Conservation (phyloP, 2,888 invertebrate genomes). For the Lobophora halterata region DNA sequence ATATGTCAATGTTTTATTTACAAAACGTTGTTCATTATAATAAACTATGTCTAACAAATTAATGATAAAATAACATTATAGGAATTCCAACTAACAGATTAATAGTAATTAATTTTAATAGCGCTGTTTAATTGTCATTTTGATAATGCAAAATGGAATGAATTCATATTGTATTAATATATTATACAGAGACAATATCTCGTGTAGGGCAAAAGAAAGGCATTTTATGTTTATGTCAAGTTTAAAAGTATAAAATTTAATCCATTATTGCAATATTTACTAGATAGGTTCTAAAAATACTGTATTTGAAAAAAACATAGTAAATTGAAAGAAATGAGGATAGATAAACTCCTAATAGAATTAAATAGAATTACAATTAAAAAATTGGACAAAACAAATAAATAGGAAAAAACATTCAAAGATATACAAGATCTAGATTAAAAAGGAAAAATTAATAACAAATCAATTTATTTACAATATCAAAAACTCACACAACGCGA, state of each 20-base stretch:
- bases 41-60: conserved; percentile 7
- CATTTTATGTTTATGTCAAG: too few relatives aligned
- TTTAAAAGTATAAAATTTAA: too few relatives aligned
- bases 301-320: neutral
- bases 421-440: conserved; percentile 14
- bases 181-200: conserved; percentile 1
- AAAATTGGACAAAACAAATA: conserved; percentile 19
- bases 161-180: neutral
- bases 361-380: conserved; percentile 1
- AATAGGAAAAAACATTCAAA: conserved; percentile 20
- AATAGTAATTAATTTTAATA: too few relatives aligned
- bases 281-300: conserved; percentile 4
- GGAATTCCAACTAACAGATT: too few relatives aligned
- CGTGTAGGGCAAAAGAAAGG: conserved; percentile 10
- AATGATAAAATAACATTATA: conserved; percentile 8
- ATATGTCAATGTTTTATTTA: conserved; percentile 13
- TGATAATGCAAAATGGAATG: conserved; percentile 8
- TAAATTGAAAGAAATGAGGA: conserved; percentile 1
- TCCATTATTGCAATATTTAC: too few relatives aligned
- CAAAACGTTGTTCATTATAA: conserved; percentile 11
- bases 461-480: conserved; percentile 27
- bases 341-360: conserved; percentile 1
- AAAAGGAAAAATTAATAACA: conserved; percentile 13
- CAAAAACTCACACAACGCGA: conserved; percentile 10
- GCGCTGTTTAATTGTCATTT: conserved; percentile 17